A percentile compares a stretch with the other conserved stretches of the same genome.
Conservation (phyloP, 2,888 invertebrate genomes). For the Argyra leucocephala region DNA sequence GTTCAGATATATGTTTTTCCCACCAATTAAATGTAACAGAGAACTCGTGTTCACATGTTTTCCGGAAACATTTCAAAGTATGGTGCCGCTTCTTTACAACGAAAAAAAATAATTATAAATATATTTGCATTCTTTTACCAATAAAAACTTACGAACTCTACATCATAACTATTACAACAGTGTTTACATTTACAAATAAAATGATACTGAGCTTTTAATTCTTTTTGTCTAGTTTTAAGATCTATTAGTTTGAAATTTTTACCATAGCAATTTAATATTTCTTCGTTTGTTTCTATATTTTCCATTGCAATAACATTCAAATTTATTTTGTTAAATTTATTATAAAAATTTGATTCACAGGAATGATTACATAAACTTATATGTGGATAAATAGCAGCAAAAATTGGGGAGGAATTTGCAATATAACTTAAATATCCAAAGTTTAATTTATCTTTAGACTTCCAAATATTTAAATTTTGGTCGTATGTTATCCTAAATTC, state of each 20-base stretch:
- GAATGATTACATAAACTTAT: slow-evolving; percentile 87
- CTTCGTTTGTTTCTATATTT: slow-evolving; percentile 54
- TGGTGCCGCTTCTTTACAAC: not conserved
- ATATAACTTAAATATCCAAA: slow-evolving; percentile 21
- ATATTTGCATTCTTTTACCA: not conserved
- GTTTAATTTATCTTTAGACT: slow-evolving; percentile 16
- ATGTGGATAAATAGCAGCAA: slow-evolving; percentile 74
- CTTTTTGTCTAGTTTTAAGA: slow-evolving; percentile 50
- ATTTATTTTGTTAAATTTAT: slow-evolving; percentile 59
- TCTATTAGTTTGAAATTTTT: slow-evolving; percentile 60
- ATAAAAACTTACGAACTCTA: slow-evolving; percentile 14
- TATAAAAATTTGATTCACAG: slow-evolving; percentile 72
- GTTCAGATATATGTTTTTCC: not conserved
- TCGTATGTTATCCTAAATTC: not conserved
- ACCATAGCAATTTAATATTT: slow-evolving; percentile 76
- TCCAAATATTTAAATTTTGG: slow-evolving; percentile 12
- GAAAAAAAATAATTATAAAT: not conserved
- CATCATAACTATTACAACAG: slow-evolving; percentile 44
- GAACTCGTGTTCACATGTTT: not conserved
- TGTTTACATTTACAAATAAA: slow-evolving; percentile 67
- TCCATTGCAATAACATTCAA: slow-evolving; percentile 60
- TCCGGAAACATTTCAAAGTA: not conserved
- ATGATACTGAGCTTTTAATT: slow-evolving; percentile 60
- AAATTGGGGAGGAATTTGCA: slow-evolving; percentile 45
- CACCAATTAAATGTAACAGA: not conserved